Percentiles rank a stretch among this genome's conserved stretches.
These are phyloP conservation scores for Rhinogobio ventralis DNA, from an alignment of 2,797 vertebrate species.

Conservation along the genomic window DNA sequence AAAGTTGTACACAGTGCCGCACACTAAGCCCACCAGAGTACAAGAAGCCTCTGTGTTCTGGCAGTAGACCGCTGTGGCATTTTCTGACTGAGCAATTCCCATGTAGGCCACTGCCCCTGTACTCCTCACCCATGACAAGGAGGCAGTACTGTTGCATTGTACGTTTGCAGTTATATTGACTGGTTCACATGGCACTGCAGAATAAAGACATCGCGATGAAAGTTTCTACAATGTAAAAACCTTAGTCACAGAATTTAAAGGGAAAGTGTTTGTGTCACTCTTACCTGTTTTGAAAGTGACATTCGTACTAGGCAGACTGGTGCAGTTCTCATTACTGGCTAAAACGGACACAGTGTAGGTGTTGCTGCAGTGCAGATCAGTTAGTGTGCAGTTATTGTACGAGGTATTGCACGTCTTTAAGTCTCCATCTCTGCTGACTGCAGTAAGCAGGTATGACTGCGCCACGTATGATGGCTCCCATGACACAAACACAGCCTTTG, in stretches of 20 bases:
- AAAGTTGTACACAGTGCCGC: conserved; percentile 76
- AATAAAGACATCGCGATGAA: conserved; percentile 2
- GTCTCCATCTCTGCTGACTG: conserved; percentile 59
- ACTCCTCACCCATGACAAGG: conserved; percentile 72
- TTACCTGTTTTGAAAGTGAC: conserved; percentile 70
- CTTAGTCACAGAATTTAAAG: not conserved
- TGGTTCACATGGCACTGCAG: conserved; percentile 77
- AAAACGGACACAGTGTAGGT: conserved; percentile 52
- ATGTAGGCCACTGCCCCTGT: conserved; percentile 68
- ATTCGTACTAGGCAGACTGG: conserved; percentile 68
- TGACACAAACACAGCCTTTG: conserved; percentile 65
- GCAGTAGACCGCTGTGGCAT: conserved; percentile 69
- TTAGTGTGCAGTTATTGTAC: conserved; percentile 68
- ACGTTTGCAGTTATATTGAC: conserved; percentile 61
- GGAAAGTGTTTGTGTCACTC: not conserved
- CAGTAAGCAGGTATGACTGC: conserved; percentile 67
- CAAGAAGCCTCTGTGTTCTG: conserved; percentile 67
- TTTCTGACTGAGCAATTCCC: conserved; percentile 66
- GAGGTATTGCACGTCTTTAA: conserved; percentile 61
- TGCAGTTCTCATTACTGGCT: conserved; percentile 72
- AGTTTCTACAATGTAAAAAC: not conserved
- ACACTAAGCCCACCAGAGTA: conserved; percentile 70
- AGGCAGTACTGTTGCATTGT: conserved; percentile 74
- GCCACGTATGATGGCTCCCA: conserved; percentile 72
- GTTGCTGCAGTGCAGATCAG: conserved; percentile 54